Evolutionary conservation across 35 echinoderm and acorn worm species (phyloP).

Genomic region (Eucidaris tribuloides): DNA sequence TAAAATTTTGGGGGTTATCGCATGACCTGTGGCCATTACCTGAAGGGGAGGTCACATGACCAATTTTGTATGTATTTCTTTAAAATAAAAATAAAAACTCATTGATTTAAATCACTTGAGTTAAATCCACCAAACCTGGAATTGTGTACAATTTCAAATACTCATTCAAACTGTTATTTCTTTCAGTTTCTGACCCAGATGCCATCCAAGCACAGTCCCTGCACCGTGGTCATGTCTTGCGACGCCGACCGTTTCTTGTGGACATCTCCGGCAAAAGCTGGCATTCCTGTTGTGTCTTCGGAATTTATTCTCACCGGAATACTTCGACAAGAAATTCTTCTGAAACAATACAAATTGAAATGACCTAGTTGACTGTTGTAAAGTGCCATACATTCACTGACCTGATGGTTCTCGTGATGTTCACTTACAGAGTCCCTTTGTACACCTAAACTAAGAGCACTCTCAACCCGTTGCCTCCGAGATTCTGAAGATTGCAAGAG

Average conservation of each 20-base stretch:
- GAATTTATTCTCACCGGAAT: slow-evolving; percentile 10
- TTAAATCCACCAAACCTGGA: no score
- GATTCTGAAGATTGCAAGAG: not conserved
- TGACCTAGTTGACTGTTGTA: not conserved
- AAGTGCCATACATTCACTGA: no score
- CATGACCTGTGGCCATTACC: no score
- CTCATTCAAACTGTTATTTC: no score
- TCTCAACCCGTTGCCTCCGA: not conserved
- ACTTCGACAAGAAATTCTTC: not conserved
- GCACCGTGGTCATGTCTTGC: not conserved
- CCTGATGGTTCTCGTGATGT: no score
- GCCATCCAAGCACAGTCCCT: not conserved
- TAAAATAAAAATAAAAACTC: no score
- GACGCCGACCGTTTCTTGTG: not conserved
- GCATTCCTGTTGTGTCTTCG: not conserved
- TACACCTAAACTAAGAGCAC: not conserved
- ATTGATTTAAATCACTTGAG: no score
- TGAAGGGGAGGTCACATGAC: no score
- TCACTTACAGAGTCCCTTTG: not conserved
- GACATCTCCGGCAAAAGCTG: not conserved
- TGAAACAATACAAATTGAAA: not conserved
- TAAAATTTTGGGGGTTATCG: no score
- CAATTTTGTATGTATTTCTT: no score
- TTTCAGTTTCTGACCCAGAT: not conserved
- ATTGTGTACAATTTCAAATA: no score